A percentile compares a stretch with the other conserved stretches of the same genome.
phyloP scores from a whole-genome alignment of 2,888 invertebrate species.

The Macrosiphum euphorbiae region DNA sequence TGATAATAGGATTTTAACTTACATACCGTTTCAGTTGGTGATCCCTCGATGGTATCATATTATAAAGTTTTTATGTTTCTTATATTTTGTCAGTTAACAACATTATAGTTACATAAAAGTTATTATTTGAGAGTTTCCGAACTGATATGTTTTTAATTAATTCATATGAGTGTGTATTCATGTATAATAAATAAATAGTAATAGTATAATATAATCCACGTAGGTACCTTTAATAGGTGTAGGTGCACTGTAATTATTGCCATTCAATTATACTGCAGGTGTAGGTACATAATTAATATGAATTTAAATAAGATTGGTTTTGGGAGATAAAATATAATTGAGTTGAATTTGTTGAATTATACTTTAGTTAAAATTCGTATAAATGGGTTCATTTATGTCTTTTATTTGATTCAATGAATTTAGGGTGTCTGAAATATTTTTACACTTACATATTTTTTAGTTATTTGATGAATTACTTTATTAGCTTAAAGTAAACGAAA shows the following conservation, averaged over 20 bases:
- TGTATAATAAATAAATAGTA: not conserved
- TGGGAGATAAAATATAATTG: not conserved
- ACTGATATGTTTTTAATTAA: not conserved
- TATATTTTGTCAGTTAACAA: slow-evolving; percentile 20
- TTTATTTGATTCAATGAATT: not conserved
- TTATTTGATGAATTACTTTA: slow-evolving; percentile 14
- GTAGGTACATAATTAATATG: not conserved
- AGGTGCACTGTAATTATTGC: not conserved
- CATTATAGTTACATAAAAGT: not conserved
- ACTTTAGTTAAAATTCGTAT: not conserved
- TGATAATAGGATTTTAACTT: slow-evolving; percentile 42
- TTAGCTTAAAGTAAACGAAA: slow-evolving; percentile 4
- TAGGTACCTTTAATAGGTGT: not conserved
- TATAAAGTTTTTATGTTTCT: slow-evolving; percentile 16
- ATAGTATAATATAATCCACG: not conserved
- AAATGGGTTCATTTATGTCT: not conserved
- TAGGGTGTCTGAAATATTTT: not conserved
- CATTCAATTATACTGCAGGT: not conserved
- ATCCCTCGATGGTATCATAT: not conserved
- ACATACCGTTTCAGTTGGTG: not conserved
- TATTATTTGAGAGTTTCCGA: not conserved
- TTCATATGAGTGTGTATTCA: not conserved
- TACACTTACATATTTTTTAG: not conserved
- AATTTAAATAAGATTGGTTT: not conserved
- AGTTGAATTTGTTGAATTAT: not conserved